Percentiles rank a stretch among this genome's conserved stretches.
Conservation (phyloP, 2,113 vertebrate genomes). For the Brienomyrus longianalis region DNA sequence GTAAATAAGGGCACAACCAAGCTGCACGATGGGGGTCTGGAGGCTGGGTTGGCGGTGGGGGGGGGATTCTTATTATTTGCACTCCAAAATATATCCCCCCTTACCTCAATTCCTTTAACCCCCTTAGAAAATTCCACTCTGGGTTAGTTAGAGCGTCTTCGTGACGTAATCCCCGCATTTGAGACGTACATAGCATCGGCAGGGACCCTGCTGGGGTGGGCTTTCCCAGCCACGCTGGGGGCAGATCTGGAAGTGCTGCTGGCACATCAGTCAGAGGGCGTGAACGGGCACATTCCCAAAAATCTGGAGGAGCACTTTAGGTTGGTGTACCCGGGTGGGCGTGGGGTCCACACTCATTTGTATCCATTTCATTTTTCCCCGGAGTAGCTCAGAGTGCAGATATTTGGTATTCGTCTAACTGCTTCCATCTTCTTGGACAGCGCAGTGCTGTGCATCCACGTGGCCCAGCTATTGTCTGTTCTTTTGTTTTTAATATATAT, state of each 20-base stretch:
- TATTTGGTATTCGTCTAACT: constrained; percentile 17
- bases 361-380: background rate
- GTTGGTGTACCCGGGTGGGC: background rate
- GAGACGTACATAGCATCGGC: background rate
- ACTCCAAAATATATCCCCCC: constrained; percentile 61
- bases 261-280: constrained; percentile 13
- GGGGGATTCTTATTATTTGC: constrained; percentile 48
- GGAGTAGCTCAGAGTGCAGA: background rate
- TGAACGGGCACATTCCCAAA: constrained; percentile 56
- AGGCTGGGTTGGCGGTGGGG: background rate
- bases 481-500: background rate
- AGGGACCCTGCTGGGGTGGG: constrained; percentile 21
- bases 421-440: background rate
- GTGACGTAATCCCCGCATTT: background rate
- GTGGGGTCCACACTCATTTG: background rate
- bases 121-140: background rate
- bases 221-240: constrained; percentile 57
- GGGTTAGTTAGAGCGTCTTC: too few relatives aligned
- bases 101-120: constrained; percentile 15
- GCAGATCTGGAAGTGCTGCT: constrained; percentile 37
- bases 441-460: background rate
- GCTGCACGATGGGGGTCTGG: constrained; percentile 42
- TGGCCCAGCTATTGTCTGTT: background rate
- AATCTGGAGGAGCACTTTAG: constrained; percentile 27
- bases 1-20: constrained; percentile 55